Conservation (phyloP, 1,140 invertebrate species). For the Drosophila pachea region DNA sequence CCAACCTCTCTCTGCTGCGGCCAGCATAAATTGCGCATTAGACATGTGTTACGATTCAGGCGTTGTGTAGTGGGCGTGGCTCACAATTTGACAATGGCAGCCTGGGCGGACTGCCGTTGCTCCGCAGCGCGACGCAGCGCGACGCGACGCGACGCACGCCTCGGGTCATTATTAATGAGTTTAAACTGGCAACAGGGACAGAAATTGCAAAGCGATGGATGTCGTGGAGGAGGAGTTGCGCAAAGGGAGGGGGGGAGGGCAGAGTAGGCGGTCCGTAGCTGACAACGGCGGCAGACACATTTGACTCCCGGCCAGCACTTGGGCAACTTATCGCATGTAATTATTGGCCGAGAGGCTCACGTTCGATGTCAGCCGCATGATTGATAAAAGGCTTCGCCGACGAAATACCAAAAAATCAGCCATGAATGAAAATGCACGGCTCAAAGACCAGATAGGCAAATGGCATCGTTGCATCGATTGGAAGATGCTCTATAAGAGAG, state of each 20-base stretch:
- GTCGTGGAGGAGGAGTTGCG: too few relatives aligned
- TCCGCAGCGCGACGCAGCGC: constrained; percentile 21
- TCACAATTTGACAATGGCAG: constrained; percentile 66
- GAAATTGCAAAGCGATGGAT: constrained; percentile 20
- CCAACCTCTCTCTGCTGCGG: constrained; percentile 27
- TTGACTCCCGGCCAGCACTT: constrained; percentile 35
- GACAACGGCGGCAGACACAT: constrained; percentile 15
- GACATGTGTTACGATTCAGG: constrained; percentile 50
- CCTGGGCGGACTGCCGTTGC: constrained; percentile 40
- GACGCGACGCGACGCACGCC: constrained; percentile 24
- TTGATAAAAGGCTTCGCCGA: constrained; percentile 71
- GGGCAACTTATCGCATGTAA: constrained; percentile 74
- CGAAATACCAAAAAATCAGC: constrained; percentile 69
- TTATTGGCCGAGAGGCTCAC: constrained; percentile 71
- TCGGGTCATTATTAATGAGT: constrained; percentile 74
- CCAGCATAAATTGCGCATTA: constrained; percentile 67
- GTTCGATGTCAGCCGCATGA: constrained; percentile 60
- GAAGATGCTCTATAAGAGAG: constrained; percentile 3
- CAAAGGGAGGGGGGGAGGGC: neutral
- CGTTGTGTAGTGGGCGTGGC: constrained; percentile 55
- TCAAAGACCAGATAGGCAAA: constrained; percentile 65
- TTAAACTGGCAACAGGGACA: constrained; percentile 57
- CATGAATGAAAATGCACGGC: constrained; percentile 63
- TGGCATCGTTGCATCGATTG: constrained; percentile 3
- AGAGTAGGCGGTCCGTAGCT: too few relatives aligned